Conservation (phyloP, 2,888 invertebrate species). For the Amblyjoppa fuscipennis region DNA sequence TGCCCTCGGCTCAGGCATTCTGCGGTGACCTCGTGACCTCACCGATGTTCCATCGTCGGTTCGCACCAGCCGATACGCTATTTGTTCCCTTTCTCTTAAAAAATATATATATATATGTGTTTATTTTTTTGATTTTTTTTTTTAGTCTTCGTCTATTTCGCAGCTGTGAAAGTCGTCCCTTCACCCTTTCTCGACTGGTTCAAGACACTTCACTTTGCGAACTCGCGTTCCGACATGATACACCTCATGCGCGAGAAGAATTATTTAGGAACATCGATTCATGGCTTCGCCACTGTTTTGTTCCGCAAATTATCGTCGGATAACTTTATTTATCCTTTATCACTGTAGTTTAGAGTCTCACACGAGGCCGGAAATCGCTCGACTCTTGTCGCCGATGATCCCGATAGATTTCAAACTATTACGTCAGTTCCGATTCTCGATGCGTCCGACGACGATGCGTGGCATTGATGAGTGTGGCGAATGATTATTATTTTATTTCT, state of each 20-base stretch:
- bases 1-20: conserved; percentile 92
- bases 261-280: conserved; percentile 48
- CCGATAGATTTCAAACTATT: conserved; percentile 21
- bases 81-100: conserved; percentile 64
- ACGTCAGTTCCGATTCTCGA: conserved; percentile 51
- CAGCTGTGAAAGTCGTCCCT: conserved; percentile 25
- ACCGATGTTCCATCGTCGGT: conserved; percentile 84
- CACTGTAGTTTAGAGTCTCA: conserved; percentile 24
- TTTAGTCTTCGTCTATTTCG: conserved; percentile 25
- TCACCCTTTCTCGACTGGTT: neutral
- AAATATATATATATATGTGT: conserved; percentile 64
- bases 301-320: conserved; percentile 23
- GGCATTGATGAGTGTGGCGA: conserved; percentile 2
- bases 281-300: neutral
- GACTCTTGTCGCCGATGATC: conserved; percentile 26
- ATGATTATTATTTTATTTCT: conserved; percentile 27
- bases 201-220: conserved; percentile 23
- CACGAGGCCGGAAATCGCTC: conserved; percentile 26
- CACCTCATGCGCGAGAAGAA: neutral
- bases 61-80: conserved; percentile 61
- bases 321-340: conserved; percentile 34
- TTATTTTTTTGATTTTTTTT: conserved; percentile 6
- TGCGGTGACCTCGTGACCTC: conserved; percentile 84
- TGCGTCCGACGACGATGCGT: conserved; percentile 42
- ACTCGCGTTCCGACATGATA: conserved; percentile 35